Evolutionary conservation across 2,113 vertebrate species (phyloP), one percentile per base, ranked within the genome.

Genomic region (Anguilla japonica): DNA sequence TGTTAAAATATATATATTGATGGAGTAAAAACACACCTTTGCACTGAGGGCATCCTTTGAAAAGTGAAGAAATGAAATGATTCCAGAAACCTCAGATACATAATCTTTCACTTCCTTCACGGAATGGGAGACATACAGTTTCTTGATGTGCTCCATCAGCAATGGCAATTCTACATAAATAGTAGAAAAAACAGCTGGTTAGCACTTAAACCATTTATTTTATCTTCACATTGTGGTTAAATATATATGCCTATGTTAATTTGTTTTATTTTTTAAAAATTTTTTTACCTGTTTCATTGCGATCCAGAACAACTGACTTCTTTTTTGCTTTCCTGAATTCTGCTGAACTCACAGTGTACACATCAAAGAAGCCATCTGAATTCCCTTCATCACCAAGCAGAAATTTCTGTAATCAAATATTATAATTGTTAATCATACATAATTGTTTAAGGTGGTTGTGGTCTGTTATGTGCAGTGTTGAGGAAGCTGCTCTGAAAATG

Each of bases 11-110:
- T n/a, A 7, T 3, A n/a, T 71, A 16, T n/a, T n/a, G 7, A 75
- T 34, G 34, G 13, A 78, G 43, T 46, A 6, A 9, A 14, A 46
- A 6, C 6, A 53, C 29, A 85, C 84, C 84, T 79, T 78, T 34
- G 41, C 22, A 22, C 22, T 40, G 26, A 15, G 18, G 29, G 41
- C 9, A 29, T 79, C 41, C 29, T 85, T 85, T n/a, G 75, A n/a
- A 79, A 85, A 14, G 18, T 86, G 29, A 41, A 86, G 50, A 81
- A 34, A 81, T 40, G 85, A 57, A 26, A 86, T 13, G 34, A 81
- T 57, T 40, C 78, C 85, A 81, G 85, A 86, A 34, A 86, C 50
- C 0, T 86, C 78, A 18, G 85, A 86, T 22, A 86, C 46, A 40
- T 86, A 86, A 39, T 86, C 79, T 81, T 81, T 41, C 6, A 81